phyloP scores from a whole-genome alignment of 2,797 vertebrate genomes.

The Falco columbarius region DNA sequence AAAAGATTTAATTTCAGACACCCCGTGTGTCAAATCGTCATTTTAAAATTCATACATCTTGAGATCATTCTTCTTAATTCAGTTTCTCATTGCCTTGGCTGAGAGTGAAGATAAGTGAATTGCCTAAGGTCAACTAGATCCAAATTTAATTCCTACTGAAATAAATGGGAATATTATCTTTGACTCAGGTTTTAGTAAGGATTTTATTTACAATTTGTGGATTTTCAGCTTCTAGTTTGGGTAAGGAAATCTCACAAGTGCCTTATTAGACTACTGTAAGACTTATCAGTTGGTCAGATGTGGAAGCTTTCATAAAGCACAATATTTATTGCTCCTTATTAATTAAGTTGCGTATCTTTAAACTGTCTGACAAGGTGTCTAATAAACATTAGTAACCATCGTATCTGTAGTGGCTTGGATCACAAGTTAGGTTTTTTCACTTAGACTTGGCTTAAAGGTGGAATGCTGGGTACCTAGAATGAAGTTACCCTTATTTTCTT shows the following conservation, averaged over 20 bases:
- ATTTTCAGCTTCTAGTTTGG: not conserved
- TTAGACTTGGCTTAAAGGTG: conserved; percentile 23
- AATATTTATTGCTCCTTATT: not conserved
- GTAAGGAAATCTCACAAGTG: not conserved
- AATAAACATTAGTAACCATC: not conserved
- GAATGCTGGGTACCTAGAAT: conserved; percentile 25
- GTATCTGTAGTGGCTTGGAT: not conserved
- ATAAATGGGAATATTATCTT: not conserved
- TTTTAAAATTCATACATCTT: not conserved
- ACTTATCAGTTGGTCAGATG: not conserved
- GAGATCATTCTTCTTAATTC: not conserved
- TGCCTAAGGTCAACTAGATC: not conserved
- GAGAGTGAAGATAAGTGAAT: not conserved
- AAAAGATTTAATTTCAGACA: not conserved
- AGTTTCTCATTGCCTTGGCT: not conserved
- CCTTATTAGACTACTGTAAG: not conserved
- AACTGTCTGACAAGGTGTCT: not conserved
- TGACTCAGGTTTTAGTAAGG: not conserved
- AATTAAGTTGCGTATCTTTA: not conserved
- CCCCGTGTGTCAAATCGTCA: not conserved
- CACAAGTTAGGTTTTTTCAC: not conserved
- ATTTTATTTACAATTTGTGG: not conserved
- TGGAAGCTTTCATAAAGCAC: not conserved
- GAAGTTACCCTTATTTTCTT: conserved; percentile 26
- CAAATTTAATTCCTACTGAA: not conserved